Conservation (phyloP, 2,113 vertebrate species). For the Uria lomvia region DNA sequence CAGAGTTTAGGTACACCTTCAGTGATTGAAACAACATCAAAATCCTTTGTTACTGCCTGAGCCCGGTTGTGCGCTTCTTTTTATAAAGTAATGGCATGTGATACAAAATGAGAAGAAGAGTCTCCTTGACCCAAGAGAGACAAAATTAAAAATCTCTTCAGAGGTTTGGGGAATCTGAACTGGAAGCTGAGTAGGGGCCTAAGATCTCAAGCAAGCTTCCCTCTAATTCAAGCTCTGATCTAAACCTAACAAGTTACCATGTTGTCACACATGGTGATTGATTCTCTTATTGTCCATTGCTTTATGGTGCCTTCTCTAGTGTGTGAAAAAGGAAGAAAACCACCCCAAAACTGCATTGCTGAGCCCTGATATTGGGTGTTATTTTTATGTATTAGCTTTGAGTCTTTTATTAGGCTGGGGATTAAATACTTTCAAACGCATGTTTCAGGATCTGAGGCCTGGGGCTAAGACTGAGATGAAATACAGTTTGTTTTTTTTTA, state of each 20-base stretch:
- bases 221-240: not conserved
- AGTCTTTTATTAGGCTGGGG: conserved; percentile 22
- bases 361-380: not conserved
- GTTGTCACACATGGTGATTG: not conserved
- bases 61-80: not conserved
- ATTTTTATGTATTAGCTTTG: conserved; percentile 11
- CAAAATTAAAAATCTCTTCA: conserved; percentile 9
- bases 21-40: not conserved
- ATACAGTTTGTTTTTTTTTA: conserved; percentile 17
- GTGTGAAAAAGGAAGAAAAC: not conserved
- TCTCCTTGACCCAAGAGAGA: conserved; percentile 35
- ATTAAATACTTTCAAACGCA: conserved; percentile 31
- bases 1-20: not conserved
- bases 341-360: not conserved
- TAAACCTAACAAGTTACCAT: not conserved
- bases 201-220: not conserved
- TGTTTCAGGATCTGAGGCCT: conserved; percentile 34
- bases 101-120: not conserved
- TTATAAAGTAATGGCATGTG: not conserved
- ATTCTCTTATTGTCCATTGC: not conserved
- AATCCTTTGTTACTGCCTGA: not conserved
- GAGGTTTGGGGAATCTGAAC: conserved; percentile 6
- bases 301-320: not conserved
- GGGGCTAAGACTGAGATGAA: conserved; percentile 50
- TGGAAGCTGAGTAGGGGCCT: not conserved